Conservation (phyloP, 2,113 vertebrate genomes). For the Anas platyrhynchos region DNA sequence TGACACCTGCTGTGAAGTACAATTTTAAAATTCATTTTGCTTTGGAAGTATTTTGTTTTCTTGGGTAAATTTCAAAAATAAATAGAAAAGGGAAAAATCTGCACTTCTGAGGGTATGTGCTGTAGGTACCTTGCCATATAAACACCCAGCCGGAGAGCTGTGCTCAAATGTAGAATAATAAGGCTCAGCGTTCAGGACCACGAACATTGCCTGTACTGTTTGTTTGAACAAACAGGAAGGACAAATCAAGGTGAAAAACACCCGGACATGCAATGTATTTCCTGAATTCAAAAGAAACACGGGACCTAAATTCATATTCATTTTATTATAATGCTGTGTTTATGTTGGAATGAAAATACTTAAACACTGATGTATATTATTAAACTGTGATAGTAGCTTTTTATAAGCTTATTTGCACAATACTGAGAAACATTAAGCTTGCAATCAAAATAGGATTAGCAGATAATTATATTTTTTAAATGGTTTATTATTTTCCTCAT, state of each 20-base stretch:
- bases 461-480: neutral
- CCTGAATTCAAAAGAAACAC: neutral
- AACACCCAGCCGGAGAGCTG: neutral
- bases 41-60: neutral
- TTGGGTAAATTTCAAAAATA: neutral
- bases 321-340: neutral
- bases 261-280: neutral
- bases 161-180: neutral
- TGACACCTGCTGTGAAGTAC: neutral
- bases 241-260: constrained; percentile 63
- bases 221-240: constrained; percentile 52
- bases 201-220: neutral
- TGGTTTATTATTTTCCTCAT: neutral
- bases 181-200: neutral
- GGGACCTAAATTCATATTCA: neutral
- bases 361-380: neutral
- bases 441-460: neutral
- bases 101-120: neutral
- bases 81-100: neutral
- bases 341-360: neutral
- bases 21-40: neutral
- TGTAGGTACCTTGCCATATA: neutral
- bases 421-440: neutral
- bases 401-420: neutral
- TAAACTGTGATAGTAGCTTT: neutral